These are phyloP conservation scores for Sminthurinus aureus DNA, from an alignment of 2,888 invertebrate species.

Conservation along the genomic window DNA sequence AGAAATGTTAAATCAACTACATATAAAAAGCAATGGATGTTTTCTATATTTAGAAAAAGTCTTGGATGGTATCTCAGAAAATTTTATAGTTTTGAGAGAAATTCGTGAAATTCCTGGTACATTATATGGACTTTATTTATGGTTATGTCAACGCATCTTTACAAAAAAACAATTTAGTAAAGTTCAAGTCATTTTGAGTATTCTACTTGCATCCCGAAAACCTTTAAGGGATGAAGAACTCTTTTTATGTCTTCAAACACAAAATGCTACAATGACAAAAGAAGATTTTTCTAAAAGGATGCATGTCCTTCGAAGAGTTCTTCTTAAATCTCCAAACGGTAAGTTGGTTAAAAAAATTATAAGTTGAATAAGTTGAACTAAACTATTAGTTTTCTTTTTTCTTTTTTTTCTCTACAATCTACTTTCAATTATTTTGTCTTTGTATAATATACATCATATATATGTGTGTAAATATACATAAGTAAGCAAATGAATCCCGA, in stretches of 20 bases:
- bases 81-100: conserved; percentile 88
- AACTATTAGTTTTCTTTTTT: too few relatives aligned
- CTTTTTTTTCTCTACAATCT: too few relatives aligned
- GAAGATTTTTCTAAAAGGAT: conserved; percentile 83
- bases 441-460: too few relatives aligned
- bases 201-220: conserved; percentile 84
- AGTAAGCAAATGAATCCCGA: too few relatives aligned
- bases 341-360: too few relatives aligned
- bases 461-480: too few relatives aligned
- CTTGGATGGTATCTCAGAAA: conserved; percentile 90
- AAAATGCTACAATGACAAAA: conserved; percentile 77
- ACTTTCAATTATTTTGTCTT: too few relatives aligned
- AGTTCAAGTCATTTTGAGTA: conserved; percentile 84
- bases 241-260: conserved; percentile 81
- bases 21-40: conserved; percentile 96
- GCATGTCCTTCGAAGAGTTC: conserved; percentile 75
- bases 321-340: conserved; percentile 63
- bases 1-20: conserved; percentile 91
- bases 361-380: too few relatives aligned
- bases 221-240: conserved; percentile 84
- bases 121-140: conserved; percentile 91
- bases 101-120: conserved; percentile 95
- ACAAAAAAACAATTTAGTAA: conserved; percentile 87
- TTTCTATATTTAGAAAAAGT: conserved; percentile 87
- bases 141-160: conserved; percentile 92